Evolutionary conservation across 2,888 invertebrate species (phyloP), one percentile per base, ranked within the genome.

Genomic region (Drosophila imparisetae): DNA sequence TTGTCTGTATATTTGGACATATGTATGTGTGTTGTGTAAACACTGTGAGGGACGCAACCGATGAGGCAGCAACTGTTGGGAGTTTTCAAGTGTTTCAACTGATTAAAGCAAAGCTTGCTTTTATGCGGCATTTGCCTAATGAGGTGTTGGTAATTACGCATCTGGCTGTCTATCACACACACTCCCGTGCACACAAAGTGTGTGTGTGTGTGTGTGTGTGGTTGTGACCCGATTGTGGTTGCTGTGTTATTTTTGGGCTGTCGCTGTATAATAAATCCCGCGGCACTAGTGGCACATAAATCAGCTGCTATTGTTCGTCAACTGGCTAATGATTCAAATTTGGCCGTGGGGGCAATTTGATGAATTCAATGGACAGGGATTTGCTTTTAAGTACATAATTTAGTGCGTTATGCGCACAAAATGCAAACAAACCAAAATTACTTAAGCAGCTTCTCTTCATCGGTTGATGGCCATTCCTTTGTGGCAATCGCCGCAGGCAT

Each of bases 131-230:
- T 79, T 75, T 79, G 78, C 78, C 88, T 85, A 88, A 88, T 86
- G 88, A 90, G 90, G 81, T 88, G 88, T 76, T 75, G 70, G 69
- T 79, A 75, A 72, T 78, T 89, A 82, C 61, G 73, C 65, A 59
- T 58, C 32, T 53, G 29, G 61, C 29, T 45, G 45, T 71, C 15
- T 34, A 45, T 32, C 21, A 24, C 50, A 48, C 49, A 42, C 21
- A 52, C 29, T 29, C 27, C 7, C 49, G 30, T 36, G 15, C 10
- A 52, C 32, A 34, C 53, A 10, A 3, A 18, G 53, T 54, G 55
- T 52, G 45, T 10, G 10, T 42, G 27, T 40, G 60, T n/a, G 68
- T 13, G 42, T 45, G 40, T 60, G 6, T n/a, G 29, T 50, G 29
- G 27, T 53, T 55, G 66, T 55, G 66, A 65, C 59, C 42, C 50